Percentiles rank a stretch among this genome's conserved stretches.
Evolutionary conservation across 2,797 vertebrate genomes (phyloP).

Genomic region (Cyclopterus lumpus): DNA sequence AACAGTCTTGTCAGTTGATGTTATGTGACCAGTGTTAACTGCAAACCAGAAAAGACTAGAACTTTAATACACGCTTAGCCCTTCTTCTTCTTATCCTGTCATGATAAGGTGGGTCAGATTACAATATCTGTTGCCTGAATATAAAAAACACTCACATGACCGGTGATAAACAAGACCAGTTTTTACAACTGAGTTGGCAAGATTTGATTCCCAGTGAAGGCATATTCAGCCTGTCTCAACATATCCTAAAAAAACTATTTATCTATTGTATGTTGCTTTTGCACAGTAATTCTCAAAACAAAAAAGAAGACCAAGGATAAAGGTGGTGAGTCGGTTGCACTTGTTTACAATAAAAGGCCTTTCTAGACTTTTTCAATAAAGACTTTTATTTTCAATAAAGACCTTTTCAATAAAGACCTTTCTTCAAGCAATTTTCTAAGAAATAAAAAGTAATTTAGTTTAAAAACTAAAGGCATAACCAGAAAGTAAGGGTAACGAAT

Average conservation of each 20-base stretch:
- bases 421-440: background rate
- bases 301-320: background rate
- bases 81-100: slow-evolving; percentile 68
- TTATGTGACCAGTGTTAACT: slow-evolving; percentile 76
- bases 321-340: background rate
- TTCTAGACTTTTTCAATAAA: too few relatives aligned
- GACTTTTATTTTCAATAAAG: too few relatives aligned
- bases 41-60: slow-evolving; percentile 67
- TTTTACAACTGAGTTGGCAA: slow-evolving; percentile 6
- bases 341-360: background rate
- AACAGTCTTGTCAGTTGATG: slow-evolving; percentile 73
- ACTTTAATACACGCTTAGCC: slow-evolving; percentile 54
- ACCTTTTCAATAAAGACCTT: too few relatives aligned
- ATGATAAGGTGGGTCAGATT: slow-evolving; percentile 48
- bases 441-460: slow-evolving; percentile 4
- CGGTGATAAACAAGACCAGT: slow-evolving; percentile 1
- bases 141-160: slow-evolving; percentile 17
- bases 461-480: background rate
- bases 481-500: background rate
- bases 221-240: background rate
- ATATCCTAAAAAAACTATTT: slow-evolving; percentile 2
- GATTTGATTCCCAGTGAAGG: slow-evolving; percentile 4
- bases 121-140: slow-evolving; percentile 42
- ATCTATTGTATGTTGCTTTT: background rate
- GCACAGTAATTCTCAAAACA: background rate